Conservation (phyloP, 30 jellyfish, hydroid and myxozoan genomes). For the Calvadosia cruxmelitensis region DNA sequence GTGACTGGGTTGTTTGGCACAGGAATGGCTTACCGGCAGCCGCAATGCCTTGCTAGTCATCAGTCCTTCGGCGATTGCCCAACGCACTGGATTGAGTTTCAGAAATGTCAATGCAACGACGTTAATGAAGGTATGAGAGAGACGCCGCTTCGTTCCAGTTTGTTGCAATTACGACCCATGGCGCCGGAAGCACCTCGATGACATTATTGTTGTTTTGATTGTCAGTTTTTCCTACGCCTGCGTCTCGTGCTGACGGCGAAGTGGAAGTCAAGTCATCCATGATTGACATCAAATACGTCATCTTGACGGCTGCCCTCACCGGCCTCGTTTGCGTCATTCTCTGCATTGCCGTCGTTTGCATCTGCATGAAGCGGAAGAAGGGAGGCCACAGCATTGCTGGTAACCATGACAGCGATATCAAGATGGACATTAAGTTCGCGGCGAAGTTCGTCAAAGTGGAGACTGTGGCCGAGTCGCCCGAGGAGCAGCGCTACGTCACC, state of each 20-base stretch:
- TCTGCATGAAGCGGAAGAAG: constrained; percentile 20
- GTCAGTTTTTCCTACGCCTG: constrained; percentile 11
- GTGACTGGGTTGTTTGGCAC: background rate
- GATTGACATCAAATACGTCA: constrained; percentile 29
- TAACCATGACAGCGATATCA: background rate
- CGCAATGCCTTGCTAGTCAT: background rate
- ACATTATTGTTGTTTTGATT: background rate
- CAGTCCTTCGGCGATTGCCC: background rate
- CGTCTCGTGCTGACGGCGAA: constrained; percentile 13
- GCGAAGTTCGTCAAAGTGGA: background rate
- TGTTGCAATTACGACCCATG: background rate
- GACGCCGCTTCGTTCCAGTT: background rate
- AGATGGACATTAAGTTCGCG: background rate
- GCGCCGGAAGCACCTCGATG: background rate
- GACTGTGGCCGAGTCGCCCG: background rate
- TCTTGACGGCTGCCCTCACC: constrained; percentile 30
- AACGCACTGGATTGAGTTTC: background rate
- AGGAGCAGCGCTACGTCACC: background rate
- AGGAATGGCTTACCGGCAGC: background rate
- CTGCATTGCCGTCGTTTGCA: constrained; percentile 11
- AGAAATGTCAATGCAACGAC: background rate
- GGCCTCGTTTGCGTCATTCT: constrained; percentile 22
- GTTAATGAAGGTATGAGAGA: background rate
- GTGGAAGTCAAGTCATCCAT: background rate
- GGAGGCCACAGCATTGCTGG: constrained; percentile 4